Conservation (phyloP, 2,888 invertebrate species). For the Dasypolia templi region DNA sequence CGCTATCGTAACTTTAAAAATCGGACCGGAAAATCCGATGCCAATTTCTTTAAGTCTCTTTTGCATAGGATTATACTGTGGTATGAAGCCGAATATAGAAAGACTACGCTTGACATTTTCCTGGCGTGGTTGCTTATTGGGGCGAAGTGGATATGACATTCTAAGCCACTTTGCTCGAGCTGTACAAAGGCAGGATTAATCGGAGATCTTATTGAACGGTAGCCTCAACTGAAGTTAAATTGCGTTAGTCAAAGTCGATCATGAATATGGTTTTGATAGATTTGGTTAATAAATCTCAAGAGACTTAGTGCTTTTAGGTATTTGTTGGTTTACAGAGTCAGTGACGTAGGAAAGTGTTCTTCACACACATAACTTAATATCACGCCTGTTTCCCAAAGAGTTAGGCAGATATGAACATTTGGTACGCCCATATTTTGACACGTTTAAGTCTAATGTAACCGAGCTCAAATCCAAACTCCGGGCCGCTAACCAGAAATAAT, state of each 20-base stretch:
- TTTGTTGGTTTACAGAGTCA: neutral
- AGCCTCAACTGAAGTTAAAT: constrained; percentile 27
- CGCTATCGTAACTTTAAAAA: neutral
- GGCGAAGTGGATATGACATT: constrained; percentile 25
- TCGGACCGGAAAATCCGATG: neutral
- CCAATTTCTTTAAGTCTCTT: neutral
- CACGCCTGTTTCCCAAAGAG: neutral
- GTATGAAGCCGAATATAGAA: neutral
- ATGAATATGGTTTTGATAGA: constrained; percentile 9
- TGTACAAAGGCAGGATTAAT: constrained; percentile 26
- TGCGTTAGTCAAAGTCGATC: constrained; percentile 32
- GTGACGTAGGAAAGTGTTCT: neutral
- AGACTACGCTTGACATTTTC: constrained; percentile 2
- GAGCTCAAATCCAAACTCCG: neutral
- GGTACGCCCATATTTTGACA: neutral
- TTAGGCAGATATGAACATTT: neutral
- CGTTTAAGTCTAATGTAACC: neutral
- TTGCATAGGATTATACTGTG: neutral
- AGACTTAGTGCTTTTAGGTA: neutral
- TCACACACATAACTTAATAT: neutral
- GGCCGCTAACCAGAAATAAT: neutral
- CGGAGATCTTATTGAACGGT: constrained; percentile 11
- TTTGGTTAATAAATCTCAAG: constrained; percentile 2
- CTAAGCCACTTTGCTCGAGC: constrained; percentile 37
- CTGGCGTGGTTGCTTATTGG: neutral